Base-by-base conservation (phyloP, 1,140 invertebrate genomes). In the Monochamus saltuarius region DNA sequence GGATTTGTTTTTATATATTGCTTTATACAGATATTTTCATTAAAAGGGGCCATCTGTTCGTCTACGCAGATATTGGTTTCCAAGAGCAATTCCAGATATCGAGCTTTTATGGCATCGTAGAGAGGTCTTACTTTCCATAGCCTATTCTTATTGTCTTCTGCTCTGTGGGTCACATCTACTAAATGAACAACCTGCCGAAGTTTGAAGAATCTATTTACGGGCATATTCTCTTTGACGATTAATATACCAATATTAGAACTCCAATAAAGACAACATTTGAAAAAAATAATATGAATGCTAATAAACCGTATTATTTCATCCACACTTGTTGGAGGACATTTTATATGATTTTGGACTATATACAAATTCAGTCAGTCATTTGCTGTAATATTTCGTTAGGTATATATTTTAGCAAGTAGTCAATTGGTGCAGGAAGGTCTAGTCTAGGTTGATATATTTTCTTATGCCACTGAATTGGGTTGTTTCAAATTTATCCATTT, bases 31-130 rank as follows among this genome's bases (percentile, higher is more conserved):
- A 62, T 56, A 56, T 67, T 57, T 10, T 71, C 72, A 63, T 74
- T 76, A 59, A 71, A 77, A 14, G 68, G 67, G 34, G 77, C 68
- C 56, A 62, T 62, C 42, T 61, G 37, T 61, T 61, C 51, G 76
- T 75, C 70, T 17, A 75, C 56, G 54, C 55, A 58, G 35, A 65
- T 42, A 16, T 38, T 51, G n/a, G 49, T 51, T 57, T 58, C 47
- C 17, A 58, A 45, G 13, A 34, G 37, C 13, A 59, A 37, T 14
- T 52, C 39, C 13, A 17, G 16, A 45, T 38, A 59, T 6, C 57
- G 13, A n/a, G 13, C 36, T 45, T 36, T 45, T 29, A 59, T 52
- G 36, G 14, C 9, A 14, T 42, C 34, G 43, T 59, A 59, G 37
- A 53, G 14, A 37, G 14, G n/a, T 13, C 37, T 35, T n/a, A 53